phyloP scores from a whole-genome alignment of 2,888 invertebrate genomes.

The Drosophila tanythrix region DNA sequence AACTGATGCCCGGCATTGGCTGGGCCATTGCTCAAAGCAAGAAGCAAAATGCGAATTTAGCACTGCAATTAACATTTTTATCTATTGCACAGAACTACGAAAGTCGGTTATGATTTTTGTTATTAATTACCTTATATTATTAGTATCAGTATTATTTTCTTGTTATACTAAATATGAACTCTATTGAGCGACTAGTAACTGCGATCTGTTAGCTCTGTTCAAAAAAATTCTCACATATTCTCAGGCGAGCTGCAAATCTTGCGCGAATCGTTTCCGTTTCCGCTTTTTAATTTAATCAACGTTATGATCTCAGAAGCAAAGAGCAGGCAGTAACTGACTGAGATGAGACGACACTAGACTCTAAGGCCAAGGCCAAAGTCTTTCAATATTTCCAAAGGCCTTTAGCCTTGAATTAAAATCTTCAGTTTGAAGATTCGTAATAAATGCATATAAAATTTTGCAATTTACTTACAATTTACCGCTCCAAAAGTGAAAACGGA shows the following conservation, averaged over 20 bases:
- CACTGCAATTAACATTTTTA: constrained; percentile 44
- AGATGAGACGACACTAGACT: neutral
- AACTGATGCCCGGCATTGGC: constrained; percentile 59
- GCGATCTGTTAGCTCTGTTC: neutral
- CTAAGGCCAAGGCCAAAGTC: neutral
- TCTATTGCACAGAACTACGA: constrained; percentile 3
- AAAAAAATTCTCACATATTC: neutral
- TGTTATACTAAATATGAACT: neutral
- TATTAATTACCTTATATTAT: neutral
- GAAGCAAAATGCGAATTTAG: constrained; percentile 2
- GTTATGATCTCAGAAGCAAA: neutral
- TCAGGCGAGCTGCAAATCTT: neutral
- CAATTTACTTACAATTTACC: too few relatives aligned
- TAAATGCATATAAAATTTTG: neutral
- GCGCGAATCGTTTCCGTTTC: neutral
- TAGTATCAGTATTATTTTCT: neutral
- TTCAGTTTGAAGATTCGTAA: neutral
- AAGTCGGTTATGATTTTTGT: neutral
- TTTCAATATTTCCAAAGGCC: neutral
- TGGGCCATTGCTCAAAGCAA: constrained; percentile 25
- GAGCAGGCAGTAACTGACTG: neutral
- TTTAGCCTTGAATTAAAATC: too few relatives aligned
- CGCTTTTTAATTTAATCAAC: neutral
- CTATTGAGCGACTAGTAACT: neutral
- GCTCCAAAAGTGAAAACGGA: too few relatives aligned